Percentiles rank a stretch among this genome's conserved stretches.
Evolutionary conservation across 2,797 vertebrate genomes (phyloP).

Genomic region (Sebastolobus alascanus): DNA sequence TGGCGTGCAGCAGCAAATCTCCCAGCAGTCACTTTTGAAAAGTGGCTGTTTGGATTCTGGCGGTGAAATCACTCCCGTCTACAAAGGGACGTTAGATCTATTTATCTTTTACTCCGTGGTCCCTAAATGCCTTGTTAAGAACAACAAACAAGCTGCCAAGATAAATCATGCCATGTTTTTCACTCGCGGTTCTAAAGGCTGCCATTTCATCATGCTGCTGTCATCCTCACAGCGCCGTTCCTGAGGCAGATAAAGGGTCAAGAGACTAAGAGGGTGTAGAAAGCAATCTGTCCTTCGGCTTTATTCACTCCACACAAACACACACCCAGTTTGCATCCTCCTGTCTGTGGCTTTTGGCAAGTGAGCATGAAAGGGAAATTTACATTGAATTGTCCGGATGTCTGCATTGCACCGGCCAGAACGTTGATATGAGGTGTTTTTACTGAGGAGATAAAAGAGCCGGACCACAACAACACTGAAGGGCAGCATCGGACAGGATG

Average conservation of each 20-base stretch:
- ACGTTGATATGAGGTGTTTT: constrained; percentile 69
- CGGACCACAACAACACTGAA: constrained; percentile 36
- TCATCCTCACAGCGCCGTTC: constrained; percentile 34
- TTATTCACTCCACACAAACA: constrained; percentile 17
- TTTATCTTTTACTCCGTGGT: constrained; percentile 19
- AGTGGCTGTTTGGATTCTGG: constrained; percentile 63
- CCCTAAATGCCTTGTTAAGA: constrained; percentile 60
- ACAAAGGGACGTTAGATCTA: constrained; percentile 53
- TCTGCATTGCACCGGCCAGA: constrained; percentile 52
- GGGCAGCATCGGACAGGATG: constrained; percentile 64
- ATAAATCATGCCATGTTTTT: constrained; percentile 65
- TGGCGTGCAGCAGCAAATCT: constrained; percentile 27
- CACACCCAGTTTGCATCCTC: constrained; percentile 27
- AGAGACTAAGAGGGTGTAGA: constrained; percentile 31
- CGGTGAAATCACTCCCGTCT: constrained; percentile 43
- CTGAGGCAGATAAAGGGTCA: constrained; percentile 50
- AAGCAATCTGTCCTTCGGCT: constrained; percentile 15
- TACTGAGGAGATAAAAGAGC: constrained; percentile 71
- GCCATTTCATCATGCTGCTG: constrained; percentile 53
- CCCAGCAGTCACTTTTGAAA: constrained; percentile 47
- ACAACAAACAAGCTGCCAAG: constrained; percentile 75
- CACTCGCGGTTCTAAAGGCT: constrained; percentile 32
- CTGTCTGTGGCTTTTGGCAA: constrained; percentile 56
- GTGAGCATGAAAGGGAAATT: constrained; percentile 63
- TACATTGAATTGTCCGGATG: constrained; percentile 57